Base-by-base conservation (phyloP, 2,888 invertebrate species). In the Volucella zonaria region DNA sequence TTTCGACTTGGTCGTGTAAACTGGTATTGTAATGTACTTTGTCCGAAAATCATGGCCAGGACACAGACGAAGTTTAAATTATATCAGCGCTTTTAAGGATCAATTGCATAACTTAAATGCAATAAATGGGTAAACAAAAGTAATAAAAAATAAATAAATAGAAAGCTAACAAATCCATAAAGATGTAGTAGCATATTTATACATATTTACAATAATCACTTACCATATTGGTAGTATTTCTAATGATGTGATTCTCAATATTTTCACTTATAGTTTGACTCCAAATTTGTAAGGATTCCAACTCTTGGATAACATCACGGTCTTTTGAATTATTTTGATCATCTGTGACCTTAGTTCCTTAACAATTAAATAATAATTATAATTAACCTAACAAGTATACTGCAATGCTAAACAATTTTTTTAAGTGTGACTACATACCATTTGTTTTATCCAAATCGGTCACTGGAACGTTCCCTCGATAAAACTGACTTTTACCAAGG, bases 391-490 rank as follows among this genome's bases (percentile, higher is more conserved):
- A 9, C 51, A 14, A 4, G 11, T 11, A 15, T 9, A 14, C 31
- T 38, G 12, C 38, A 3, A 2, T 45, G 12, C n/a, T 8, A 1
- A 38, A 23, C 23, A 31, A 23, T 11, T 3, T n/a, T 2, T 1
- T 56, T 2, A 14, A 2, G 0, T n/a, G 0, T 3, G 3, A 23
- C 12, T 42, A 52, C 54, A 14, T 74, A 77, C 87, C 88, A 73
- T 62, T 85, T 15, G 88, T 88, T 31, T 87, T 87, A 81, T 89
- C 88, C 47, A 88, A 86, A 85, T 89, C 89, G 8, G 89, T 89
- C 8, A 89, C 79, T 47, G 77, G 66, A 2, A 86, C 75, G 42
- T 76, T 76, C 52, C 38, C 58, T 11, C 47, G 42, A 0, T 52
- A 43, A 56, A 64, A 74, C 0, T 67, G 75, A 71, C 56, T 77